A percentile compares a stretch with the other conserved stretches of the same genome.
Conservation (phyloP, 53 echinoderm and acorn worm species). For the Zoroaster sp. region DNA sequence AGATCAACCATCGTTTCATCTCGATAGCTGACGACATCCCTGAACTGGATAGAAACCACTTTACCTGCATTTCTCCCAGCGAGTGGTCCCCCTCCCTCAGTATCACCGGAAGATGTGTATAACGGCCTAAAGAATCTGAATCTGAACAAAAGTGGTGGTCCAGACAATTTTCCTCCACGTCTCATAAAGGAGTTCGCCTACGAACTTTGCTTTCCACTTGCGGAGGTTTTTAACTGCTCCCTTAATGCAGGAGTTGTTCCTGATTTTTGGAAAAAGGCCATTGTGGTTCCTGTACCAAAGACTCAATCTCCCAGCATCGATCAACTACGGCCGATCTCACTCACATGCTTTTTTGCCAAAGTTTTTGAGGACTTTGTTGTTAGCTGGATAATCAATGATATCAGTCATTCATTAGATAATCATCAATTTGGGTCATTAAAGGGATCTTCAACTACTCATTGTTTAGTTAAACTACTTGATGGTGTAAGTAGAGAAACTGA, state of each 20-base stretch:
- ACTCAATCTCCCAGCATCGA: conserved; percentile 21
- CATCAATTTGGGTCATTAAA: conserved; percentile 41
- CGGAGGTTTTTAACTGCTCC: conserved; percentile 10
- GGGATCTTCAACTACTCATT: conserved; percentile 51
- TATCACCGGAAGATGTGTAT: conserved; percentile 17
- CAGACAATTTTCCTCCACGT: not conserved
- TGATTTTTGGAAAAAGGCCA: conserved; percentile 5
- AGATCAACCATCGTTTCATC: conserved; percentile 25
- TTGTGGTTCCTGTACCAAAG: conserved; percentile 16
- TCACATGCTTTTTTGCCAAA: conserved; percentile 39
- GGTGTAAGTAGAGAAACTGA: not conserved
- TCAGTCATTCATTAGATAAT: not conserved
- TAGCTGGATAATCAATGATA: conserved; percentile 25
- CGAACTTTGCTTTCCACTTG: conserved; percentile 15
- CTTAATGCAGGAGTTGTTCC: conserved; percentile 6
- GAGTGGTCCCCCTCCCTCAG: not conserved
- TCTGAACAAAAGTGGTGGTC: conserved; percentile 20
- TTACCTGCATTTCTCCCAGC: conserved; percentile 6
- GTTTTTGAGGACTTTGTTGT: conserved; percentile 30
- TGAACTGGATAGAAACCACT: not conserved
- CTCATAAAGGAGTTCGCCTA: conserved; percentile 17
- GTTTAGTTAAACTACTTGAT: conserved; percentile 17
- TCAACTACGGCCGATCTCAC: conserved; percentile 38
- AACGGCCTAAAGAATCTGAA: not conserved
- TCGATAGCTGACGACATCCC: not conserved